Percentiles rank a stretch among this genome's conserved stretches.
These are phyloP conservation scores for Cyprinus carpio DNA, from an alignment of 2,113 vertebrate genomes.

Conservation along the genomic window DNA sequence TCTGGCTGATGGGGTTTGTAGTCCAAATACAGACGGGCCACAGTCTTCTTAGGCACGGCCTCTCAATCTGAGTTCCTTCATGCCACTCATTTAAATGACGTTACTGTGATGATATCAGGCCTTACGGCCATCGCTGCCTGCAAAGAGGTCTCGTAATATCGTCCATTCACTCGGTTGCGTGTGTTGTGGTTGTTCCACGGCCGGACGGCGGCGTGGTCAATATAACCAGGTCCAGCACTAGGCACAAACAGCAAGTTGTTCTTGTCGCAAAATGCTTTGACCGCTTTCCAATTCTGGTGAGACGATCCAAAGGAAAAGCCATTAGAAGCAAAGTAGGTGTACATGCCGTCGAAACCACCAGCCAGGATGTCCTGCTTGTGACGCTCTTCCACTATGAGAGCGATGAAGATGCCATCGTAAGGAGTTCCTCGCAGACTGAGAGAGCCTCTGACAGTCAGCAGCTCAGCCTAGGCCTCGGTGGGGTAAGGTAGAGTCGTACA, in stretches of 20 bases:
- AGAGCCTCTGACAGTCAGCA: constrained; percentile 79
- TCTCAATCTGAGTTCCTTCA: constrained; percentile 89
- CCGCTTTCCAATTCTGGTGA: constrained; percentile 90
- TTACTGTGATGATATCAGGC: constrained; percentile 85
- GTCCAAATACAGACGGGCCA: constrained; percentile 82
- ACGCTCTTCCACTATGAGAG: constrained; percentile 84
- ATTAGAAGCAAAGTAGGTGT: constrained; percentile 90
- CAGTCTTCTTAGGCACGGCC: constrained; percentile 84
- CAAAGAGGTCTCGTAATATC: constrained; percentile 88
- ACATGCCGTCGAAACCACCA: constrained; percentile 85
- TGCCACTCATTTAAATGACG: constrained; percentile 93
- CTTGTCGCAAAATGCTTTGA: constrained; percentile 85
- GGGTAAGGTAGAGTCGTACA: constrained; percentile 89
- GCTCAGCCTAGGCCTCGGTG: constrained; percentile 85
- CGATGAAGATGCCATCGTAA: constrained; percentile 85
- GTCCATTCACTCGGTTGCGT: constrained; percentile 86
- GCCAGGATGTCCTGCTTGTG: constrained; percentile 85
- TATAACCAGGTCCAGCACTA: constrained; percentile 86
- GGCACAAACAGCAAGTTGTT: constrained; percentile 88
- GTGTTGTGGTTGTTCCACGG: constrained; percentile 94
- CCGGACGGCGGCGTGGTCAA: constrained; percentile 84
- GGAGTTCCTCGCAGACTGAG: constrained; percentile 81
- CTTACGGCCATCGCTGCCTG: constrained; percentile 83
- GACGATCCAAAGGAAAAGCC: constrained; percentile 91
- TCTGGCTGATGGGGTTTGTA: constrained; percentile 82